Percentiles rank a stretch among this genome's conserved stretches.
Conservation (phyloP, 1,140 invertebrate species). For the Trachymyrmex cornetzi region DNA sequence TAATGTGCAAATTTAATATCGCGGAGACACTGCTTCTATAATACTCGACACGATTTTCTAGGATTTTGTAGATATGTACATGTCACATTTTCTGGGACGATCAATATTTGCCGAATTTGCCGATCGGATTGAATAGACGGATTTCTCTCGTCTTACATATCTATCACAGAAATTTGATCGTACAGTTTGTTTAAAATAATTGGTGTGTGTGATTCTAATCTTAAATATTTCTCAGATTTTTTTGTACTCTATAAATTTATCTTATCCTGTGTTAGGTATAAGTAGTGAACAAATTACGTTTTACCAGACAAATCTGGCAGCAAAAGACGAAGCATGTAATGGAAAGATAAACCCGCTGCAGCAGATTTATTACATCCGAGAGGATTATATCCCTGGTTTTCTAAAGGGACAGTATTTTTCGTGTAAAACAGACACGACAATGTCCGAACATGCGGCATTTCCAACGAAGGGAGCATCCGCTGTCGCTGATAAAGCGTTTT, state of each 20-base stretch:
- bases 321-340: constrained; percentile 34
- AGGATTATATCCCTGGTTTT: constrained; percentile 28
- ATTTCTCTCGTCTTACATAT: constrained; percentile 16
- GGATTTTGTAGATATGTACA: neutral
- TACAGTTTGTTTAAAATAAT: neutral
- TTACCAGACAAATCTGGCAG: constrained; percentile 32
- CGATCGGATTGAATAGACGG: neutral
- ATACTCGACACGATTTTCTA: neutral
- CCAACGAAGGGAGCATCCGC: constrained; percentile 55
- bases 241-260: constrained; percentile 1
- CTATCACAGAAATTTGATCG: neutral
- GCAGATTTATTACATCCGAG: constrained; percentile 47
- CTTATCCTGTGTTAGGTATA: neutral
- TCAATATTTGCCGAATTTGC: constrained; percentile 19
- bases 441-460: constrained; percentile 37
- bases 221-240: constrained; percentile 6
- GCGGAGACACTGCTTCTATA: neutral
- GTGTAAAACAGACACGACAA: constrained; percentile 56
- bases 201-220: neutral
- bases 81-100: neutral
- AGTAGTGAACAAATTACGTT: constrained; percentile 20
- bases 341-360: constrained; percentile 39
- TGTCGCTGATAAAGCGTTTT: constrained; percentile 65
- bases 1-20: neutral
- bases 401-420: constrained; percentile 54